A percentile compares a stretch with the other conserved stretches of the same genome.
phyloP scores from a whole-genome alignment of 2,113 vertebrate genomes.

The Daphoenositta chrysoptera region DNA sequence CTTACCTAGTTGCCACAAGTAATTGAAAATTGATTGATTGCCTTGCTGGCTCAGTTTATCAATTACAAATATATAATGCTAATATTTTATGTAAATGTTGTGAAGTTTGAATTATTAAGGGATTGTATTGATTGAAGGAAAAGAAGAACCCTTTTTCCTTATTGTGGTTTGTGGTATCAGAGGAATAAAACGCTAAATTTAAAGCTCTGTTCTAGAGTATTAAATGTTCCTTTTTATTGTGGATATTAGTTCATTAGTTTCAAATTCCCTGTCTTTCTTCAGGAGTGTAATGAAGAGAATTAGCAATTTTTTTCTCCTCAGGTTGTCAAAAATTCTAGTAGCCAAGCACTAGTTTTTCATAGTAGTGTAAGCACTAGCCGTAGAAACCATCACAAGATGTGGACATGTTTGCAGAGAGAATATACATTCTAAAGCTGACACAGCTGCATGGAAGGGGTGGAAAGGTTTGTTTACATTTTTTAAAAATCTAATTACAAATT shows the following conservation, averaged over 20 bases:
- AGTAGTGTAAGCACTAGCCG: constrained; percentile 1
- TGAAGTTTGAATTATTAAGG: constrained; percentile 26
- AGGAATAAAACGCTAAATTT: constrained; percentile 12
- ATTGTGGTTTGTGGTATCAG: constrained; percentile 9
- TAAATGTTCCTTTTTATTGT: not conserved
- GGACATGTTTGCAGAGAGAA: not conserved
- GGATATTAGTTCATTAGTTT: not conserved
- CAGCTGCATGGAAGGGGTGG: not conserved
- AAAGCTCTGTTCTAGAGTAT: constrained; percentile 3
- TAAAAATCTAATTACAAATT: constrained; percentile 19
- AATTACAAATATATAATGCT: constrained; percentile 56
- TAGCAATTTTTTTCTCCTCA: not conserved
- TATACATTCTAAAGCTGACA: constrained; percentile 14
- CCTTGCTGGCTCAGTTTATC: constrained; percentile 52
- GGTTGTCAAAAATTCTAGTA: not conserved
- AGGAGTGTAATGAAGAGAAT: not conserved
- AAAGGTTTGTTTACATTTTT: constrained; percentile 22
- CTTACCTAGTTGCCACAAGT: constrained; percentile 48
- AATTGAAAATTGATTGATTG: constrained; percentile 63
- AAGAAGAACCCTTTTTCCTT: constrained; percentile 1
- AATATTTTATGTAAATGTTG: constrained; percentile 65
- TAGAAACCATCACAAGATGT: not conserved
- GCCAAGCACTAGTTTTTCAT: not conserved
- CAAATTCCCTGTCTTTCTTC: not conserved
- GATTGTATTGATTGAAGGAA: constrained; percentile 47